Evolutionary conservation across 1,140 invertebrate genomes (phyloP), one percentile per base, ranked within the genome.

Genomic region (Vanessa tameamea): DNA sequence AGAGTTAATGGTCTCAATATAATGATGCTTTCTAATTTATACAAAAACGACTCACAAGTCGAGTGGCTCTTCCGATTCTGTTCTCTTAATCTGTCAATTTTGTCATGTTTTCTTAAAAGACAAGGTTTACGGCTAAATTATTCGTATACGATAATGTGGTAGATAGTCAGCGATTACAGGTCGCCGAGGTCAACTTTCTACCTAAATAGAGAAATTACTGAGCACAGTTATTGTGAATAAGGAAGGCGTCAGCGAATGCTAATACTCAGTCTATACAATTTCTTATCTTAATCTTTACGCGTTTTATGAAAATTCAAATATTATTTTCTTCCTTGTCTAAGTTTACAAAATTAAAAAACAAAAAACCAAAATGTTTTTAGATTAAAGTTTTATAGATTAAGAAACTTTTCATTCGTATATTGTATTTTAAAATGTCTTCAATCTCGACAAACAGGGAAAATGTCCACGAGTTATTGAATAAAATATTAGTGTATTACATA

Each of bases 151-250:
- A 73, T 73, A 78, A 72, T 68, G 57, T 68, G 57, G 73, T 76
- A 69, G 64, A 51, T 65, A 69, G 73, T 73, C 72, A 47, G 57
- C 71, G 53, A 78, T 73, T 68, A 74, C 51, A 71, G 75, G 74
- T 77, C 64, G 57, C 26, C 43, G 48, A 50, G 82, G 77, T 82
- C 69, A 76, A 72, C 82, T 84, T 82, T 84, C 82, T 76, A 82
- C 82, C 75, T 79, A 82, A 84, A 84, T 78, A 79, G 79, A 76
- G 78, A 78, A 79, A 79, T 75, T 74, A 70, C 71, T 70, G 67
- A 63, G 48, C 31, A 53, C 16, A 55, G 57, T 61, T 61, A 61
- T 61, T 37, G 55, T 59, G 55, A 59, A 59, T 59, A 59, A 59
- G 55, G 55, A 59, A 59, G 23, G 55, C 23, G 20, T 59, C 15